Percentiles rank a stretch among this genome's conserved stretches.
phyloP scores from a whole-genome alignment of 2,888 invertebrate genomes.

The Hemistola chrysoprasaria region DNA sequence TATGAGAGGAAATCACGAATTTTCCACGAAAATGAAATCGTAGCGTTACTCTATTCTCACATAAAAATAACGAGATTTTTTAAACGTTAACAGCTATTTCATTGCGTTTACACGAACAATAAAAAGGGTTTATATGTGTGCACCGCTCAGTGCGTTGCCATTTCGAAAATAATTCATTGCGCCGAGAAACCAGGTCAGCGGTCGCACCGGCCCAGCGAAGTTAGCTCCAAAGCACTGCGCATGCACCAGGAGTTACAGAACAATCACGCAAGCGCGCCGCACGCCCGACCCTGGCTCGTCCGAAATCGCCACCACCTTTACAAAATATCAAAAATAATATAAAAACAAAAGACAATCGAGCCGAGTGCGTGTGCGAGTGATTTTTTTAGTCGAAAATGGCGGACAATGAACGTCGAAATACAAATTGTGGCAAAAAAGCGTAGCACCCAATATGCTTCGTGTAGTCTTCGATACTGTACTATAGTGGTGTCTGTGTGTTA shows the following conservation, averaged over 20 bases:
- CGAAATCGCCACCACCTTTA: constrained; percentile 28
- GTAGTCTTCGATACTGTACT: constrained; percentile 31
- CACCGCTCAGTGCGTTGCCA: constrained; percentile 54
- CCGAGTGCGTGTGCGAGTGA: too few relatives aligned
- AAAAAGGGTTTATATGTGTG: constrained; percentile 45
- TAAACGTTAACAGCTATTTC: too few relatives aligned
- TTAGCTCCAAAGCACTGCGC: neutral
- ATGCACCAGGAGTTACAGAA: too few relatives aligned
- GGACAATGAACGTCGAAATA: too few relatives aligned
- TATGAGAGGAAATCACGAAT: too few relatives aligned
- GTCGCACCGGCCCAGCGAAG: constrained; percentile 25
- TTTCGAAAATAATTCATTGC: constrained; percentile 75
- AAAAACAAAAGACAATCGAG: constrained; percentile 27
- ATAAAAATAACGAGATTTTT: too few relatives aligned
- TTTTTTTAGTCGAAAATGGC: too few relatives aligned
- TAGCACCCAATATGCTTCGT: constrained; percentile 37
- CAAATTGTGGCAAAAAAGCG: constrained; percentile 1
- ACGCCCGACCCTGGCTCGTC: constrained; percentile 29
- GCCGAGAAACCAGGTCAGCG: constrained; percentile 62
- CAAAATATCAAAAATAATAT: constrained; percentile 41
- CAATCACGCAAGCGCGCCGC: constrained; percentile 58
- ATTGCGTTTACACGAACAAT: constrained; percentile 28
- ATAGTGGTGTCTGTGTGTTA: constrained; percentile 34
- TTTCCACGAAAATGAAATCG: too few relatives aligned
- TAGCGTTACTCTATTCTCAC: too few relatives aligned